These are phyloP conservation scores for Panthera tigris DNA, from an alignment of 2,113 vertebrate genomes.

Conservation along the genomic window DNA sequence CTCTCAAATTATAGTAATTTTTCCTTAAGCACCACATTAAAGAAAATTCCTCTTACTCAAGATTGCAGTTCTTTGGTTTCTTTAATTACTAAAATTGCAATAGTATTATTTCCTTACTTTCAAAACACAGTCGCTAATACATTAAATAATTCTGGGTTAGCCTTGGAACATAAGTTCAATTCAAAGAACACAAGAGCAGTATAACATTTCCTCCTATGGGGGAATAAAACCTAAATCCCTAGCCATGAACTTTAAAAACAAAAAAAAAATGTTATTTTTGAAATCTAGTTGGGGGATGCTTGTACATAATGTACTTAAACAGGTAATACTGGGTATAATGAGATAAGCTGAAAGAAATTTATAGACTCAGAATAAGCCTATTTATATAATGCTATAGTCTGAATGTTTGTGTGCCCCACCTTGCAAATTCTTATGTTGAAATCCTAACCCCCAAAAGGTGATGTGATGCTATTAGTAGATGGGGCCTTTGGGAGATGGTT, in stretches of 20 bases:
- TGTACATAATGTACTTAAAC: neutral
- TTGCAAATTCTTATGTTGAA: neutral
- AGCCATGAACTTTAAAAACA: neutral
- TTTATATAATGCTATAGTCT: neutral
- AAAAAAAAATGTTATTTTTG: constrained; percentile 19
- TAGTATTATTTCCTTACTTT: constrained; percentile 25
- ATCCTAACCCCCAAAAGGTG: neutral
- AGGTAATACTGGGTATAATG: neutral
- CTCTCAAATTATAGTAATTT: neutral
- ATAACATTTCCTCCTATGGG: neutral
- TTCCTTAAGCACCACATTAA: constrained; percentile 20
- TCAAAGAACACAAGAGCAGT: neutral
- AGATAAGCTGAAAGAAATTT: neutral
- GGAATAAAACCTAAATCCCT: neutral
- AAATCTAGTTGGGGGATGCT: neutral
- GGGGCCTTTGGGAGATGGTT: neutral
- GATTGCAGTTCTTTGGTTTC: neutral
- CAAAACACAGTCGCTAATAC: neutral
- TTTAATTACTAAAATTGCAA: constrained; percentile 17
- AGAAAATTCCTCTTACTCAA: neutral
- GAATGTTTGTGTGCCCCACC: neutral
- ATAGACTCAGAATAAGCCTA: neutral
- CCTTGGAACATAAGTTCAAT: constrained; percentile 19
- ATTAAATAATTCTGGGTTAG: neutral
- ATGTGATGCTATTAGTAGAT: neutral